Evolutionary conservation across 1,140 invertebrate genomes (phyloP).

Genomic region (Aphaenogaster ashmeadi): DNA sequence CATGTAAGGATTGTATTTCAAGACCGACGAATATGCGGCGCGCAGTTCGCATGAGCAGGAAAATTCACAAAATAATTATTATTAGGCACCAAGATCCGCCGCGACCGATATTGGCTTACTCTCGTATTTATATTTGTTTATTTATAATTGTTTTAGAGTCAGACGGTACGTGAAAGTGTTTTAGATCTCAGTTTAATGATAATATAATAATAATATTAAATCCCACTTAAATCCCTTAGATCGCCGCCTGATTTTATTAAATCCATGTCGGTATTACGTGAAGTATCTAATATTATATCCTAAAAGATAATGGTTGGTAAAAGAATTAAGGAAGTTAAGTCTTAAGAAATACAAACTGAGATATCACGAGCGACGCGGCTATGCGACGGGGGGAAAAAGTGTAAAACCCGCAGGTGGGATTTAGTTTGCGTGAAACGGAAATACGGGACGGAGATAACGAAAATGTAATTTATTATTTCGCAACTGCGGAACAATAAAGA

Average conservation of each 20-base stretch:
- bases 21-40: no score
- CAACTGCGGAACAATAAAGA: conserved; percentile 64
- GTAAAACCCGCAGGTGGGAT: conserved; percentile 21
- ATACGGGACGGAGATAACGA: conserved; percentile 36
- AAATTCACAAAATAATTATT: no score
- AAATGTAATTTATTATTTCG: conserved; percentile 67
- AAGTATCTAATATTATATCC: not conserved
- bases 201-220: not conserved
- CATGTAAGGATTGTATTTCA: no score
- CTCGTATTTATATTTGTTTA: not conserved
- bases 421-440: conserved; percentile 22
- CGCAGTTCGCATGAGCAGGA: no score
- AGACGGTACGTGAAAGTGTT: not conserved
- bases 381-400: not conserved
- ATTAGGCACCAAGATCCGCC: no score
- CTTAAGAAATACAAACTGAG: conserved; percentile 5
- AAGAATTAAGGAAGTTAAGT: not conserved
- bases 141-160: not conserved
- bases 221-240: not conserved
- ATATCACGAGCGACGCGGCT: not conserved
- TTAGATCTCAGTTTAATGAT: conserved; percentile 3
- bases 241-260: not conserved
- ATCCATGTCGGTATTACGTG: not conserved
- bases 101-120: no score
- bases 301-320: not conserved